phyloP scores from a whole-genome alignment of 2,113 vertebrate genomes.

The Chloropsis hardwickii region DNA sequence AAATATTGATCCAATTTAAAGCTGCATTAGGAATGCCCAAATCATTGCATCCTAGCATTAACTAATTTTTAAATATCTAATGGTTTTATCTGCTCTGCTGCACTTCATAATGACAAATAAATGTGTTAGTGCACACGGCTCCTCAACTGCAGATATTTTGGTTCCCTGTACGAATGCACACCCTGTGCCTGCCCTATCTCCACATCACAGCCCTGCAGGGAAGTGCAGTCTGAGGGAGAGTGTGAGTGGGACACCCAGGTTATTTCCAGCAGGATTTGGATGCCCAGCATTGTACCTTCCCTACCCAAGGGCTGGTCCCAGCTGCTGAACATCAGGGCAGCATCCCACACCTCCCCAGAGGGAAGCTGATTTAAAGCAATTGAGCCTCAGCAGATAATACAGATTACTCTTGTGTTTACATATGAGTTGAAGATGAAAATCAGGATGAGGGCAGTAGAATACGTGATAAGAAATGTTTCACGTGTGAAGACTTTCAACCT shows the following conservation, averaged over 20 bases:
- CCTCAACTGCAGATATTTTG: background rate
- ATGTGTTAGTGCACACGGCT: background rate
- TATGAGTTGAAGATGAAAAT: background rate
- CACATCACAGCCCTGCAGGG: background rate
- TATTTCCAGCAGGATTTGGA: background rate
- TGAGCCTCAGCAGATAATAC: background rate
- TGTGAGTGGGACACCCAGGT: accelerated
- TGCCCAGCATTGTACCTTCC: background rate
- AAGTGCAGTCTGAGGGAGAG: background rate
- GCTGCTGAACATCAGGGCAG: accelerated
- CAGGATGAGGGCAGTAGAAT: background rate
- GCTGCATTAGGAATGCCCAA: constrained; percentile 49
- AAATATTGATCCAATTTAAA: constrained; percentile 68
- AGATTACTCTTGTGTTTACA: background rate
- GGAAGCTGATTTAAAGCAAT: background rate
- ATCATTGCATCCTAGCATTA: constrained; percentile 63
- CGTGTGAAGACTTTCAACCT: background rate
- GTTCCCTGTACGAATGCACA: background rate
- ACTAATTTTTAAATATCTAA: constrained; percentile 64
- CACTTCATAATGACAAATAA: constrained; percentile 61
- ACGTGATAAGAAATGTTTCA: background rate
- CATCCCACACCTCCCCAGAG: background rate
- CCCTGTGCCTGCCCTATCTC: background rate
- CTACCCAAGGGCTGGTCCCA: background rate
- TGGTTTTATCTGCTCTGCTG: constrained; percentile 60